A percentile compares a stretch with the other conserved stretches of the same genome.
Evolutionary conservation across 2,888 invertebrate species (phyloP).

Genomic region (Hedya salicella): DNA sequence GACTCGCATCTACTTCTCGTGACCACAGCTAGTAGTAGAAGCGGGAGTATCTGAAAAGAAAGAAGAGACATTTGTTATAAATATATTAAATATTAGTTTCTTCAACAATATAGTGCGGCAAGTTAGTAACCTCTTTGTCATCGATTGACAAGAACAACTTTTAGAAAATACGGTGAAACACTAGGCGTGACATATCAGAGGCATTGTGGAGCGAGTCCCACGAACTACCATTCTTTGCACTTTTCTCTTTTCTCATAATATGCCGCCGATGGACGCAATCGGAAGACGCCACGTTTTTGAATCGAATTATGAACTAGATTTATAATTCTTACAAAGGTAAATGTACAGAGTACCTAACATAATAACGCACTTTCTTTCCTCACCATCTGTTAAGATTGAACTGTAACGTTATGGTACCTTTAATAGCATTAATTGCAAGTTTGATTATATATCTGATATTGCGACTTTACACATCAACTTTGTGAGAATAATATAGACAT

Average conservation of each 20-base stretch:
- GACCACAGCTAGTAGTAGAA: constrained; percentile 64
- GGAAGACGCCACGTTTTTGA: constrained; percentile 65
- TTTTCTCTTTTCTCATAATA: constrained; percentile 83
- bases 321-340: constrained; percentile 15
- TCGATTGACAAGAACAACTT: constrained; percentile 44
- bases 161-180: constrained; percentile 81
- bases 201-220: constrained; percentile 72
- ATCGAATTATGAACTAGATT: constrained; percentile 60
- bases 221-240: constrained; percentile 76
- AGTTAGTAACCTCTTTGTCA: constrained; percentile 37
- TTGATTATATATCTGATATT: not conserved
- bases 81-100: not conserved
- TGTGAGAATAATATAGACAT: too few species aligned
- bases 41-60: constrained; percentile 70
- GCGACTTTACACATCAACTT: not conserved
- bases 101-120: constrained; percentile 12
- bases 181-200: constrained; percentile 69
- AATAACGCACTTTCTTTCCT: not conserved
- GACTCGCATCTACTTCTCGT: constrained; percentile 66
- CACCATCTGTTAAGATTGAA: not conserved
- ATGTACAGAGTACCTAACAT: not conserved
- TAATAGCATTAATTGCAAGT: not conserved
- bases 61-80: constrained; percentile 39
- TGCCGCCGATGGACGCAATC: constrained; percentile 68
- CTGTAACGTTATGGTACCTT: not conserved